Base-by-base conservation (phyloP, 1,140 invertebrate genomes). In the Lanistes nyassanus region DNA sequence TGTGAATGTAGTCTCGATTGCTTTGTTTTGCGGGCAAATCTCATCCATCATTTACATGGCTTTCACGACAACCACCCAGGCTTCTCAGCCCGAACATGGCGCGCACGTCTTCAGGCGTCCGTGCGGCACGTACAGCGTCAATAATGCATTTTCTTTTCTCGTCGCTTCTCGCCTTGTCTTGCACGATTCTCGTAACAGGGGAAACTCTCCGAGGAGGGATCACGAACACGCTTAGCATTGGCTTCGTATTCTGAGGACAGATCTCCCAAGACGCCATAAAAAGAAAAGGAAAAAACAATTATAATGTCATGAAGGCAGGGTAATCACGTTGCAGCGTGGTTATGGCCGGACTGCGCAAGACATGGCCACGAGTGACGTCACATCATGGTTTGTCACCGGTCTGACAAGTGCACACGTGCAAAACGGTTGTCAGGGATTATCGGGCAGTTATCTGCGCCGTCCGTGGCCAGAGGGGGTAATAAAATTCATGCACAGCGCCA, bases 401-500 rank as follows among this genome's bases (percentile, higher is more conserved):
- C 0, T 60, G 56, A 60, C 56, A 60, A 11, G 56, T 31, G 23
- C 56, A 31, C 56, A 60, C 56, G 56, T 60, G 56, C 56, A 26
- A 60, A n/a, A n/a, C 56, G 29, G n/a, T 60, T 60, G 56, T 60
- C 56, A 9, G 23, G 56, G 56, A 60, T 60, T 60, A 60, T 60
- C 56, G 23, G 29, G 23, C 23, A 60, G 56, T 31, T 60, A 60
- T 60, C 29, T n/a, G 9, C 19, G 42, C 42, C 42, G 42, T 16
- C 42, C 42, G 56, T n/a, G 29, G 56, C 56, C 56, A 31, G 11
- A 60, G 56, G 56, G 56, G 56, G 29, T n/a, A 2, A n/a, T 60
- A 60, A 60, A 60, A 60, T 60, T 60, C 56, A 60, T 60, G 56
- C n/a, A 23, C n/a, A 60, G n/a, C 56, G 42, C 42, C 42, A 47